Base-by-base conservation (phyloP, 23 tunicate genomes). In the Pegea sp. region DNA sequence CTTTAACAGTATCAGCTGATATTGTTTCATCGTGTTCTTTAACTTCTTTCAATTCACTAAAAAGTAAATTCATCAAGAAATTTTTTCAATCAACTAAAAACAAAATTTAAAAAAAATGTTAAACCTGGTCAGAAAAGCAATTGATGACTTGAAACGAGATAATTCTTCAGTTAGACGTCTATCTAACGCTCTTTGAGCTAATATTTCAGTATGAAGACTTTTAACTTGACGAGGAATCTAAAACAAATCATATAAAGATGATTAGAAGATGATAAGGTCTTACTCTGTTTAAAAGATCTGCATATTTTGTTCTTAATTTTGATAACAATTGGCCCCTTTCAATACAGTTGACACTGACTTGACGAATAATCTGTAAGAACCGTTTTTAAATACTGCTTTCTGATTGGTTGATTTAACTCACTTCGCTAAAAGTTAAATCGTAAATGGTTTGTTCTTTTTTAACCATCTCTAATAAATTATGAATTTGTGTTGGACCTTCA, bases 381-480 rank as follows among this genome's bases (percentile, higher is more conserved):
- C 46, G 11, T 8, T 38, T 38, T 38, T 38, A 16, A 38, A 38
- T 8, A 8, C 16, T 38, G 16, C 46, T 38, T 38, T 8, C 46
- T 11, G 11, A 38, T 38, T 38, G 16, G 16, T 13, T 21, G 7
- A 50, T 13, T 20, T 13, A 7, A 25, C 25, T 52, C 54, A 72
- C 76, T 64, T 90, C 98, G 31, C 63, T 61, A 49, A 90, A 90
- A 8, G 74, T 69, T 7, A 74, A 49, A 56, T 90, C 98, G 46
- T 90, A 90, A 26, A 90, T 90, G 31, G 67, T 69, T 62, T 90
- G 98, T 64, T 90, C 98, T 42, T 90, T 90, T 25, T 78, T 77
- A 24, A 90, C 62, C 28, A 77, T 60, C 44, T 90, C 91, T 4
- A 90, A 75, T 7, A 90, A 46, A 54, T 90, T 71, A 46, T 90